phyloP scores from a whole-genome alignment of 2,113 vertebrate species.

The Plecotus auritus region DNA sequence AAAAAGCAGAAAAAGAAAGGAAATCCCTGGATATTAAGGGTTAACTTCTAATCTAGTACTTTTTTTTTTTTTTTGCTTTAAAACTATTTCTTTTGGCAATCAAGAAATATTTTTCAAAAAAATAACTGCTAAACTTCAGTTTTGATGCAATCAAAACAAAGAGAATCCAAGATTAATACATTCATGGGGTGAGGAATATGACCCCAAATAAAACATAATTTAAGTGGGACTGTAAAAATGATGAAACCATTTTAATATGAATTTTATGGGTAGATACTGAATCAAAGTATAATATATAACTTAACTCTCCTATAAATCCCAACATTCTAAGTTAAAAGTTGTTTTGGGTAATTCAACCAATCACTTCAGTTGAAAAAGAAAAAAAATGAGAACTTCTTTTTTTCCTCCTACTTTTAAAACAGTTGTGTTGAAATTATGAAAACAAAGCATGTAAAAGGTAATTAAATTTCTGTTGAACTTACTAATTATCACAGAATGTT shows the following conservation, averaged over 20 bases:
- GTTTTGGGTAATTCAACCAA: neutral
- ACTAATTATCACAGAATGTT: neutral
- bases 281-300: neutral
- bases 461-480: neutral
- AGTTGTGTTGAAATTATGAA: slow-evolving; percentile 17
- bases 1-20: neutral
- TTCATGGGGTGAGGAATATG: neutral
- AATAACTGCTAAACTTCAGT: neutral
- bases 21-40: neutral
- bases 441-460: neutral
- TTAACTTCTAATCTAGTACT: neutral
- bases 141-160: slow-evolving; percentile 13
- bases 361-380: neutral
- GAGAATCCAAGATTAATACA: neutral
- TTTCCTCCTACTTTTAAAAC: neutral
- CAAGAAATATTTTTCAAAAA: slow-evolving; percentile 2
- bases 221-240: neutral
- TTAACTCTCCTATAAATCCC: neutral
- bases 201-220: slow-evolving; percentile 1
- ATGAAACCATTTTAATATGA: neutral
- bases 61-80: neutral
- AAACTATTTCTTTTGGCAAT: neutral
- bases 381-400: slow-evolving; percentile 4
- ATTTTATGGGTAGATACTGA: neutral
- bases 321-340: neutral